Conservation (phyloP, 2,797 vertebrate species). For the Petrocephalus schoutedeni region DNA sequence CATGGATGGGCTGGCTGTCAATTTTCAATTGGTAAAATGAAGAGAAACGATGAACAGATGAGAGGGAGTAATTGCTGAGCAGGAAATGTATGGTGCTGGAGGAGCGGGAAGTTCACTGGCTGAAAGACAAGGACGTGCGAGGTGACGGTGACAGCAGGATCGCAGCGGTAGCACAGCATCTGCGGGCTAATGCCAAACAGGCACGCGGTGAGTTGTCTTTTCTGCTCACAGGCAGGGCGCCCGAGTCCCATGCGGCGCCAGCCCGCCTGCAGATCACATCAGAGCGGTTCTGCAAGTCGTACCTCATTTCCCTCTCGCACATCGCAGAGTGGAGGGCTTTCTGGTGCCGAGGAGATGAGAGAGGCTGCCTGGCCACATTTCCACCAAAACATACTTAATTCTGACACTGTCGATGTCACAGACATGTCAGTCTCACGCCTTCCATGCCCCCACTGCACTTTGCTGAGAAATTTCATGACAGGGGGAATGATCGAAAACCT, state of each 20-base stretch:
- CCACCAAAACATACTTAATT: background rate
- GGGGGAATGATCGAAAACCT: background rate
- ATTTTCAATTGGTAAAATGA: background rate
- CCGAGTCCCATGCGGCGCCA: constrained; percentile 11
- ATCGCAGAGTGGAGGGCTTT: background rate
- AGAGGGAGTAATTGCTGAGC: background rate
- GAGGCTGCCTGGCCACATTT: background rate
- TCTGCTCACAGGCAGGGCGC: constrained; percentile 5
- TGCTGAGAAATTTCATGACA: background rate
- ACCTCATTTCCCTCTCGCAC: background rate
- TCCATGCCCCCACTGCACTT: background rate
- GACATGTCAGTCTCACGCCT: background rate
- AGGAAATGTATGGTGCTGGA: background rate
- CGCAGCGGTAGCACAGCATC: background rate
- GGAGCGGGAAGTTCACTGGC: background rate
- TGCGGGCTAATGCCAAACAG: background rate
- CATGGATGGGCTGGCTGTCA: background rate
- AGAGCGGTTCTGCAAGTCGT: constrained; percentile 18
- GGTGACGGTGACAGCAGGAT: background rate
- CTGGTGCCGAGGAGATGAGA: background rate
- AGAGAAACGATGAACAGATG: background rate
- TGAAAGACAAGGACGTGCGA: background rate
- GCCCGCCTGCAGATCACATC: constrained; percentile 18
- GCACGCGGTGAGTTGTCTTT: background rate
- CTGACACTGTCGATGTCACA: background rate